Conservation (phyloP, 2,113 vertebrate genomes). For the Rallus limicola region DNA sequence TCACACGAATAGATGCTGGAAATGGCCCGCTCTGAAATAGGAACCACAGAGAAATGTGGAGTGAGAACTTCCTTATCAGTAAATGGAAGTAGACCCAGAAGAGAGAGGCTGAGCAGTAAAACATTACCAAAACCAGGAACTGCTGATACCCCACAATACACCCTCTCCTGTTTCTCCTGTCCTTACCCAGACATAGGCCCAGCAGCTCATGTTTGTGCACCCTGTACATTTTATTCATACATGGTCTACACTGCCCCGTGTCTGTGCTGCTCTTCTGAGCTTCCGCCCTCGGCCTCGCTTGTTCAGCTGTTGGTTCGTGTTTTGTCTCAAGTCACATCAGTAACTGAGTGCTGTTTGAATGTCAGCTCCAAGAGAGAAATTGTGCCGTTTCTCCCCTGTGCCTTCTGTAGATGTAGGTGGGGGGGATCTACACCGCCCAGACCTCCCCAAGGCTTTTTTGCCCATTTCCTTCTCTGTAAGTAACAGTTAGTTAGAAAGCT, state of each 20-base stretch:
- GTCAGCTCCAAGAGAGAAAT: not conserved
- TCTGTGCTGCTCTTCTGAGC: slow-evolving; percentile 14
- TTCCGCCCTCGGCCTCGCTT: not conserved
- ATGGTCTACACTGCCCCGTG: not conserved
- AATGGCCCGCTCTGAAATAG: not conserved
- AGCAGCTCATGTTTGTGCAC: not conserved
- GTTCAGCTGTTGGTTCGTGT: not conserved
- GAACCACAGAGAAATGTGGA: not conserved
- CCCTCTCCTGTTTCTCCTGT: not conserved
- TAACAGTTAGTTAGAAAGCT: not conserved
- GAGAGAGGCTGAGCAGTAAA: not conserved
- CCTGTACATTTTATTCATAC: not conserved
- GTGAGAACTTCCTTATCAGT: not conserved
- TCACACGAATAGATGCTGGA: not conserved
- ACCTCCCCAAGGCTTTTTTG: not conserved
- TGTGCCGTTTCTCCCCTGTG: not conserved
- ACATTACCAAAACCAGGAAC: not conserved
- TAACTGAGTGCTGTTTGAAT: not conserved
- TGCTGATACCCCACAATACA: not conserved
- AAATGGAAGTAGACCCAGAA: not conserved
- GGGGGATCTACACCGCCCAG: not conserved
- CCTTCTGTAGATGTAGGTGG: not conserved
- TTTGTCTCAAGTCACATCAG: not conserved
- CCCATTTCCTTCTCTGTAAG: not conserved
- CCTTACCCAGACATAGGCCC: not conserved